Evolutionary conservation across 2,888 invertebrate species (phyloP), one percentile per base, ranked within the genome.

Genomic region (Gryllus longicercus): DNA sequence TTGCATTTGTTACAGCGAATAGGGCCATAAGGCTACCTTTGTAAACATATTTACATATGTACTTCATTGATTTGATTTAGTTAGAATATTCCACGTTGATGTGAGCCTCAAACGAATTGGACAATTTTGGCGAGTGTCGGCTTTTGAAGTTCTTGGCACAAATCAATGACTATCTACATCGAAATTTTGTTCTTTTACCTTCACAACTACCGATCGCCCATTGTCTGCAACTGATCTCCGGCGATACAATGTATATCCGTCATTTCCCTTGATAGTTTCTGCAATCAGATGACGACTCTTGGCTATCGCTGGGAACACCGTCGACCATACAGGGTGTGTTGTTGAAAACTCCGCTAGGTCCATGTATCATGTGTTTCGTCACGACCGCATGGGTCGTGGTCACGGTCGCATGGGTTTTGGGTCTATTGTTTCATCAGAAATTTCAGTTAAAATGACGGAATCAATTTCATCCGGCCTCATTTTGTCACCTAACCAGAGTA

Each of bases 241-340:
- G 5, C 10, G 79, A 79, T 79, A 79, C 21, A 79, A 74, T 63
- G 74, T 0, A 12, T 50, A 78, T 11, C 78, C 78, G 10, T 51
- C 78, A 50, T 78, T 78, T 50, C 51, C 78, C 49, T 50, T 78
- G 23, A 51, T 63, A 2, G 63, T 63, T 18, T 51, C 82, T 2
- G 25, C 25, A 25, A 25, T 25, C 25, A 25, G 25, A 25, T 25
- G 21, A n/a, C n/a, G n/a, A 21, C 25, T 25, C 25, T 74, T n/a
- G 86, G 87, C 82, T 84, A 87, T 18, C 83, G 82, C 82, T 88
- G 88, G 1, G 16, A 50, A 25, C 25, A 25, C 82, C 83, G 50
- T 83, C 81, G 50, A 78, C 77, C 84, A 85, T 85, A 82, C 85
- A 86, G 2, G 84, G 83, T 74, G 50, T 79, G 74, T 78, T 50